Base-by-base conservation (phyloP, 1,140 invertebrate species). In the Panulirus ornatus region DNA sequence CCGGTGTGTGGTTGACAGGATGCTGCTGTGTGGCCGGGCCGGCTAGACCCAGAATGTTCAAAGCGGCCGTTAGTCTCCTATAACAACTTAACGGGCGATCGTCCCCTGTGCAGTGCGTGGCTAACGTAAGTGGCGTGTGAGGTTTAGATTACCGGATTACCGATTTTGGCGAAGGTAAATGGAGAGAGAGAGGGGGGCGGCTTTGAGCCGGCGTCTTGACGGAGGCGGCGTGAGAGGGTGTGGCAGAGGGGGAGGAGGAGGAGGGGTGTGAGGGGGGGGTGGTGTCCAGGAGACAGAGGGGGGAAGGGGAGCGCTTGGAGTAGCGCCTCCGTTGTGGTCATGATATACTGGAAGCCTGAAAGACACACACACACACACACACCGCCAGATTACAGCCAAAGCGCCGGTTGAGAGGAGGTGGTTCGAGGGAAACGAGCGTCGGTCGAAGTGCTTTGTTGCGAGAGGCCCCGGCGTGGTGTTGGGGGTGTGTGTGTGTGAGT, bases 181-280 rank as follows among this genome's bases (percentile, higher is more conserved):
- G 54, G 54, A 47, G 22, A 8, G 30, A 8, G n/a, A 34, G 27
- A 3, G 58, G 27, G 58, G n/a, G 8, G 54, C 54, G 54, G 54
- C 22, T 19, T 58, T 8, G 58, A 66, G 58, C 58, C 58, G 58
- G 58, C 27, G 58, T 30, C n/a, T n/a, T 27, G 58, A 22, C 27
- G 5, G 1, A 22, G 58, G 6, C 27, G 58, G 58, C 27, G 58
- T 27, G 58, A 22, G 58, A 66, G 58, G 58, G 58, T 66, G 58
- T 66, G 58, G 58, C 58, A 66, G 58, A 11, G 58, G 58, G n/a
- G 58, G 58, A 30, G 58, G 22, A 27, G 58, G 58, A 14, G 44
- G 44, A n/a, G n/a, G 58, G 58, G 58, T 66, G 58, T 66, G 58
- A 27, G n/a, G 30, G 58, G n/a, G 58, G 58, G n/a, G 58, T n/a